Percentiles rank a stretch among this genome's conserved stretches.
These are phyloP conservation scores for Egretta garzetta DNA, from an alignment of 2,113 vertebrate species.

Conservation along the genomic window DNA sequence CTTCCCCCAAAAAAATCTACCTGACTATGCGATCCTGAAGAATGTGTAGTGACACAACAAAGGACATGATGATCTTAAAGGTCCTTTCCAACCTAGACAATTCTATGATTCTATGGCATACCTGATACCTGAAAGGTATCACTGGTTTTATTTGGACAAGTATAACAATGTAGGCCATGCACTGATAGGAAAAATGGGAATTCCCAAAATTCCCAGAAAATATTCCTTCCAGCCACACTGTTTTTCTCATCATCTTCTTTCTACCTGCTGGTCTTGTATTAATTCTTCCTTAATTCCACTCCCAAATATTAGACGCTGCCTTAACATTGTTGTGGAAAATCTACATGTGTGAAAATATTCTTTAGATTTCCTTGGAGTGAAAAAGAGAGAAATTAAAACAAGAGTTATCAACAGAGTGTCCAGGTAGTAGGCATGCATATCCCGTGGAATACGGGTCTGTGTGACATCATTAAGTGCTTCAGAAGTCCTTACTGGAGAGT, in stretches of 20 bases:
- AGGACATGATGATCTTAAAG: too few relatives aligned
- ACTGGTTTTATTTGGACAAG: not conserved
- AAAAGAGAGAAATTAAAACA: not conserved
- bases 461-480: not conserved
- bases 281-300: not conserved
- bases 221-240: not conserved
- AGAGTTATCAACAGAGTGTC: not conserved
- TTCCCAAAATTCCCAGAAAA: not conserved
- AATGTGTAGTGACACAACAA: not conserved
- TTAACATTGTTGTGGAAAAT: not conserved
- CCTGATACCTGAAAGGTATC: not conserved
- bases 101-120: too few relatives aligned
- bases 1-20: not conserved
- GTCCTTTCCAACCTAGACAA: too few relatives aligned
- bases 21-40: not conserved
- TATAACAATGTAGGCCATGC: not conserved
- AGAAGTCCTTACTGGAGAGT: not conserved
- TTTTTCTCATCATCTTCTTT: not conserved
- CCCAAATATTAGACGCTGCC: not conserved
- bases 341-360: not conserved
- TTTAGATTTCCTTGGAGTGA: not conserved
- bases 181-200: not conserved
- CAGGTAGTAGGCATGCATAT: accelerated
- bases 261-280: not conserved
- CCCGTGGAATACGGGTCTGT: not conserved